Conservation (phyloP, 2,888 invertebrate species). For the Zygaena filipendulae region DNA sequence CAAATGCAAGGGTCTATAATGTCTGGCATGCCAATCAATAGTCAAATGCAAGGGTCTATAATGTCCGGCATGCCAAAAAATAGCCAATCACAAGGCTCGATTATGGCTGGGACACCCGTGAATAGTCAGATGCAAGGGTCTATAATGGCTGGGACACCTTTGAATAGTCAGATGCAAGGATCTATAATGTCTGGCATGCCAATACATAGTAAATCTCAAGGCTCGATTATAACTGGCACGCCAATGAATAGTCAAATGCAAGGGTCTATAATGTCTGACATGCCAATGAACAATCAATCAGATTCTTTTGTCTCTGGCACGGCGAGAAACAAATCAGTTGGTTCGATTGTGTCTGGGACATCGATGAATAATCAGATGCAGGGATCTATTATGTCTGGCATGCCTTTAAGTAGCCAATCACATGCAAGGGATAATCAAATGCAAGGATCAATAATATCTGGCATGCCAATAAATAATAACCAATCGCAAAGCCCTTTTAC, state of each 20-base stretch:
- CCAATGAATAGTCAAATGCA: slow-evolving; percentile 12
- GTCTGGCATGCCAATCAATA: no score
- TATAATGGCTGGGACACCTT: slow-evolving; percentile 22
- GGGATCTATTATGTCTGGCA: slow-evolving; percentile 11
- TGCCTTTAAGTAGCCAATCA: no score
- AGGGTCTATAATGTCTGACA: slow-evolving; percentile 4
- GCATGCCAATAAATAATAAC: slow-evolving; percentile 6
- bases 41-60: no score
- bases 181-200: slow-evolving; percentile 3
- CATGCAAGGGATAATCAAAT: no score
- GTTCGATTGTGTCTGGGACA: slow-evolving; percentile 14
- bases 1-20: no score
- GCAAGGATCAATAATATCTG: slow-evolving; percentile 8
- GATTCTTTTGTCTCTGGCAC: no score
- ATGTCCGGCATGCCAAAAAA: no score
- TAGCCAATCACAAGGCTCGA: no score
- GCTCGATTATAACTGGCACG: slow-evolving; percentile 10
- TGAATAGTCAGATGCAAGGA: slow-evolving; percentile 11
- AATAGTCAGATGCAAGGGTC: no score
- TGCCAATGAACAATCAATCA: background rate
- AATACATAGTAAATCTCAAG: background rate
- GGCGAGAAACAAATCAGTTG: no score
- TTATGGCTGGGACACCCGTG: no score
- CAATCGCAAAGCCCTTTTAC: slow-evolving; percentile 1
- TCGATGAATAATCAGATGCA: slow-evolving; percentile 14